Conservation (phyloP, 2,888 invertebrate genomes). For the Arctia plantaginis region DNA sequence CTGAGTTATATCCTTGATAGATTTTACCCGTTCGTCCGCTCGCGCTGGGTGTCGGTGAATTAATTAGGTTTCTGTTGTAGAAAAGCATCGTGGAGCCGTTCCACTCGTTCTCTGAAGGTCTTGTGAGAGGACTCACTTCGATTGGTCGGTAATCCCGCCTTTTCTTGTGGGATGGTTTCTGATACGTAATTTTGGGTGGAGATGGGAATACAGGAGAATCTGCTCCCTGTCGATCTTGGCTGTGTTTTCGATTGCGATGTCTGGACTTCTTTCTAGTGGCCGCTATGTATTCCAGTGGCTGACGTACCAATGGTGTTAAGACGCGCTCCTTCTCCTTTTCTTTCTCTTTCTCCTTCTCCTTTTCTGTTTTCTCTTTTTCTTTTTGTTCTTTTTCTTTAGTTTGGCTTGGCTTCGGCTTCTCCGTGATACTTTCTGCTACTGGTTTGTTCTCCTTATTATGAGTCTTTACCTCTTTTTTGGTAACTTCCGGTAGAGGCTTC, state of each 20-base stretch:
- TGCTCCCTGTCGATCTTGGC: slow-evolving; percentile 88
- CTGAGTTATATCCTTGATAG: slow-evolving; percentile 82
- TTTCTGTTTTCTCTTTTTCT: slow-evolving; percentile 43
- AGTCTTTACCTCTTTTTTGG: slow-evolving; percentile 69
- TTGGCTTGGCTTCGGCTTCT: slow-evolving; percentile 60
- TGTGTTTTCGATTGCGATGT: slow-evolving; percentile 89
- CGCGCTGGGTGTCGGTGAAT: slow-evolving; percentile 87
- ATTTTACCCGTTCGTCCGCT: slow-evolving; percentile 82
- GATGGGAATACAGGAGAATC: slow-evolving; percentile 90
- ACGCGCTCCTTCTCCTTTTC: slow-evolving; percentile 82
- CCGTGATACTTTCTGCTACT: slow-evolving; percentile 67
- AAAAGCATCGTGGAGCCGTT: slow-evolving; percentile 91
- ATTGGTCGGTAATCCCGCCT: slow-evolving; percentile 87
- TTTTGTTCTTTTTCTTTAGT: slow-evolving; percentile 58
- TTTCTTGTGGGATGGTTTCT: slow-evolving; percentile 85
- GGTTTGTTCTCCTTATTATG: slow-evolving; percentile 75
- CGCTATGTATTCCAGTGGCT: slow-evolving; percentile 91
- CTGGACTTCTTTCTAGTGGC: slow-evolving; percentile 90
- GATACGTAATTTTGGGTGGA: slow-evolving; percentile 89
- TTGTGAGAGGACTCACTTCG: slow-evolving; percentile 82
- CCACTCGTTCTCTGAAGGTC: slow-evolving; percentile 84
- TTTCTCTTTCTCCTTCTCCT: slow-evolving; percentile 54
- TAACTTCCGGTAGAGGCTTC: slow-evolving; percentile 63
- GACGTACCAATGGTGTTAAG: slow-evolving; percentile 89
- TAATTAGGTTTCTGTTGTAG: slow-evolving; percentile 86